These are phyloP conservation scores for Trogon surrucura DNA, from an alignment of 2,113 vertebrate species.

Conservation along the genomic window DNA sequence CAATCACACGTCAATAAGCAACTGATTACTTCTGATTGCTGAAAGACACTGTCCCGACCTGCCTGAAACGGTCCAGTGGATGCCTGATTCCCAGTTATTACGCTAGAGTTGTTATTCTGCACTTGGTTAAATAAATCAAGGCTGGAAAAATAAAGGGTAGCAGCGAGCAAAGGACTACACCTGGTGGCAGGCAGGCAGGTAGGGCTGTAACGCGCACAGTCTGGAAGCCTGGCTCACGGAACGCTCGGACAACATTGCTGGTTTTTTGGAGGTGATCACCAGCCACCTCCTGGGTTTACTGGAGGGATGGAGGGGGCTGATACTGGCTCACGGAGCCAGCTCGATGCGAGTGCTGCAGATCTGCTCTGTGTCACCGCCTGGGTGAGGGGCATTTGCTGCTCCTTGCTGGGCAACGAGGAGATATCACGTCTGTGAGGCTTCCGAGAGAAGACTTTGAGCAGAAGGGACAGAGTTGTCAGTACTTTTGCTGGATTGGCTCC, in stretches of 20 bases:
- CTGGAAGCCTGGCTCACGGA: not conserved
- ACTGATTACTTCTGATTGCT: not conserved
- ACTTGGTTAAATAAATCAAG: not conserved
- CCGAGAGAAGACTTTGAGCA: not conserved
- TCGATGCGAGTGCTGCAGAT: not conserved
- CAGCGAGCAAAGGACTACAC: not conserved
- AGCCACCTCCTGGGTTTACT: not conserved
- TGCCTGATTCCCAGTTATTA: not conserved
- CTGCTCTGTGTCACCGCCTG: not conserved
- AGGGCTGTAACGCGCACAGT: not conserved
- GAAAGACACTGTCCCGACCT: not conserved
- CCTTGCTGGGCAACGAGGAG: not conserved
- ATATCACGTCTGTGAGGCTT: rapidly evolving
- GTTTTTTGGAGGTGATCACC: not conserved
- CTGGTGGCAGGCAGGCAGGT: not conserved
- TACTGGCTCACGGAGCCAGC: not conserved
- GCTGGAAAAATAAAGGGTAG: not conserved
- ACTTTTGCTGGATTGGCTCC: not conserved
- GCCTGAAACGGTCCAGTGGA: rapidly evolving
- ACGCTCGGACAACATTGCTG: not conserved
- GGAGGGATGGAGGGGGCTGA: not conserved
- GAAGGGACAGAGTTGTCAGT: not conserved
- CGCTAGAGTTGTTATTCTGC: not conserved
- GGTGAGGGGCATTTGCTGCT: not conserved
- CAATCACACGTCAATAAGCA: not conserved